Conservation (phyloP, 2,797 vertebrate genomes). For the Harpagifer antarcticus region DNA sequence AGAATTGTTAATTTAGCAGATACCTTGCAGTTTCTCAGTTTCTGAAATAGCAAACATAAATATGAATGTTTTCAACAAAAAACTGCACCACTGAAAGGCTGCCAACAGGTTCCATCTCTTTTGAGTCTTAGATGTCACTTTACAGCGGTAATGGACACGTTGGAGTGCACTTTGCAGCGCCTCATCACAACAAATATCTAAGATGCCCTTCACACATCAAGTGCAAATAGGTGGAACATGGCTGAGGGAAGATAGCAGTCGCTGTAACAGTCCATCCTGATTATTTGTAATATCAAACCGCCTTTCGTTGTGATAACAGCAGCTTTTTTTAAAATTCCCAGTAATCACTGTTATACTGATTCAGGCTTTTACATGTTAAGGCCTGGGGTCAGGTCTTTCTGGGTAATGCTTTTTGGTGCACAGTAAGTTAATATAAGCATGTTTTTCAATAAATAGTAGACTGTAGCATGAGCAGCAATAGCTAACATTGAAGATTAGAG, state of each 20-base stretch:
- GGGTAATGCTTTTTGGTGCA: background rate
- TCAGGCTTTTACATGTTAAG: constrained; percentile 16
- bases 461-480: background rate
- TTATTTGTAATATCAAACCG: constrained; percentile 30
- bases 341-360: constrained; percentile 5
- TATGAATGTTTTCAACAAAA: background rate
- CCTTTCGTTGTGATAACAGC: constrained; percentile 12
- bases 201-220: constrained; percentile 30
- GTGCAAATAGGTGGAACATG: constrained; percentile 39
- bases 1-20: background rate
- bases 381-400: constrained; percentile 5
- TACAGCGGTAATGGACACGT: constrained; percentile 20
- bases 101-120: constrained; percentile 14
- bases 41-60: background rate
- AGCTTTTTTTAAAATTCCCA: background rate
- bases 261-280: background rate
- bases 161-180: constrained; percentile 18
- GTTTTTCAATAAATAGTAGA: background rate
- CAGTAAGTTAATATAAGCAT: background rate
- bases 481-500: background rate
- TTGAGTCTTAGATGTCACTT: constrained; percentile 25
- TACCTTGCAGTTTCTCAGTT: background rate
- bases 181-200: constrained; percentile 32
- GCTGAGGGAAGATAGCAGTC: constrained; percentile 19
- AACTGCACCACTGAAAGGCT: constrained; percentile 2